A percentile compares a stretch with the other conserved stretches of the same genome.
Conservation (phyloP, 2,113 vertebrate species). For the Eurypyga helias region DNA sequence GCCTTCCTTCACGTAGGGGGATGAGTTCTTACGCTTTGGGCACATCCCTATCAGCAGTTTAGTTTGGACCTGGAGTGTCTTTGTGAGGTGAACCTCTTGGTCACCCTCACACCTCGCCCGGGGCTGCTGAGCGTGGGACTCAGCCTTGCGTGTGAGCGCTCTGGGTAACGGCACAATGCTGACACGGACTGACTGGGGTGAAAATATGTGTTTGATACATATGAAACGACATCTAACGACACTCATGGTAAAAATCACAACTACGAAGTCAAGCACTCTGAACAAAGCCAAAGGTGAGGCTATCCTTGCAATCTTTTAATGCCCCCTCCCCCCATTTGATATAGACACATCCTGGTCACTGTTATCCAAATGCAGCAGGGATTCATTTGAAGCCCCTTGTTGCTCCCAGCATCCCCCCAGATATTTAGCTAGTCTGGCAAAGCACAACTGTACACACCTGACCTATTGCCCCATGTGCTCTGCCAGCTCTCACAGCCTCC, state of each 20-base stretch:
- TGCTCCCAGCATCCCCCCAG: too few relatives aligned
- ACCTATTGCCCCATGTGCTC: neutral
- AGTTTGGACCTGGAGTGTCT: neutral
- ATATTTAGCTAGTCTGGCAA: neutral
- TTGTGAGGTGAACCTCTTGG: neutral
- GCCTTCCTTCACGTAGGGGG: neutral
- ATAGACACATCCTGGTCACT: neutral
- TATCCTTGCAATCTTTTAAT: neutral
- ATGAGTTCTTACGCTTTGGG: fast-evolving
- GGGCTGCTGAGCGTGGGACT: neutral
- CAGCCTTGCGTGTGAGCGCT: too few relatives aligned
- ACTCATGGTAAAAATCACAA: neutral
- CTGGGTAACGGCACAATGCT: too few relatives aligned
- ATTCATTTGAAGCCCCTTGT: neutral
- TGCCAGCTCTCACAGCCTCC: neutral
- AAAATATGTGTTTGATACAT: neutral
- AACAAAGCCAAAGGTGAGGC: neutral
- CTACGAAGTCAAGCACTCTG: neutral
- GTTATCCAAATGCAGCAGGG: neutral
- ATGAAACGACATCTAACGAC: neutral
- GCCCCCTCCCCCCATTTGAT: neutral
- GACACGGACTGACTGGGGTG: fast-evolving
- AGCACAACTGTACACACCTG: fast-evolving
- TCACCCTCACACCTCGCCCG: neutral
- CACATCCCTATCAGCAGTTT: fast-evolving